A percentile compares a stretch with the other conserved stretches of the same genome.
Conservation (phyloP, 2,888 invertebrate genomes). For the Hemicrepidius hirtus region DNA sequence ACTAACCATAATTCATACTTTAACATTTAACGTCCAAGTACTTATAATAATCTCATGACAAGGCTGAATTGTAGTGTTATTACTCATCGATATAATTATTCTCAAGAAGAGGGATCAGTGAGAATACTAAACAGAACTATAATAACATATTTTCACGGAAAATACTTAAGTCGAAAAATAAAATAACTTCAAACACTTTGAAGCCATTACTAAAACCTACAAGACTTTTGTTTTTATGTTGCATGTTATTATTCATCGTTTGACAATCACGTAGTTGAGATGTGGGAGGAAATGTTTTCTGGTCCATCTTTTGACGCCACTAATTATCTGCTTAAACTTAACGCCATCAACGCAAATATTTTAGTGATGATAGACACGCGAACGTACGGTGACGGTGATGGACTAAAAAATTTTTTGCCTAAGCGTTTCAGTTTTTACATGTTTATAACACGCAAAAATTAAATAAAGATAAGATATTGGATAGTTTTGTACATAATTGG, state of each 20-base stretch:
- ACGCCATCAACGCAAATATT: constrained; percentile 3
- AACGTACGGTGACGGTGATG: not conserved
- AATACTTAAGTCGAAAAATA: not conserved
- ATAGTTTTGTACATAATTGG: too few relatives aligned
- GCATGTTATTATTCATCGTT: not conserved
- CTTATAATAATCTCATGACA: constrained; percentile 10
- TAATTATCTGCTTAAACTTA: constrained; percentile 41
- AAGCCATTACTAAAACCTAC: not conserved
- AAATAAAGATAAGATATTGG: too few relatives aligned
- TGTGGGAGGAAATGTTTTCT: constrained; percentile 13
- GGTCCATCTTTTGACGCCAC: constrained; percentile 36
- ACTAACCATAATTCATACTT: constrained; percentile 14
- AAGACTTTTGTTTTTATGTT: not conserved
- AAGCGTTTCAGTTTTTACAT: not conserved
- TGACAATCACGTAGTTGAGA: not conserved
- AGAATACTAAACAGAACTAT: not conserved
- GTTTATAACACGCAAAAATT: not conserved
- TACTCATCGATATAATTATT: not conserved
- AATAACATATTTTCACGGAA: not conserved
- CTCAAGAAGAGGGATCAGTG: not conserved
- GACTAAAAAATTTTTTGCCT: not conserved
- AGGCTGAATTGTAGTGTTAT: constrained; percentile 8
- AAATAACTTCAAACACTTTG: too few relatives aligned
- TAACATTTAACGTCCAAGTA: not conserved
- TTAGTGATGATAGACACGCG: constrained; percentile 13